Evolutionary conservation across 2,888 invertebrate genomes (phyloP).

Genomic region (Mythimna vitellina): DNA sequence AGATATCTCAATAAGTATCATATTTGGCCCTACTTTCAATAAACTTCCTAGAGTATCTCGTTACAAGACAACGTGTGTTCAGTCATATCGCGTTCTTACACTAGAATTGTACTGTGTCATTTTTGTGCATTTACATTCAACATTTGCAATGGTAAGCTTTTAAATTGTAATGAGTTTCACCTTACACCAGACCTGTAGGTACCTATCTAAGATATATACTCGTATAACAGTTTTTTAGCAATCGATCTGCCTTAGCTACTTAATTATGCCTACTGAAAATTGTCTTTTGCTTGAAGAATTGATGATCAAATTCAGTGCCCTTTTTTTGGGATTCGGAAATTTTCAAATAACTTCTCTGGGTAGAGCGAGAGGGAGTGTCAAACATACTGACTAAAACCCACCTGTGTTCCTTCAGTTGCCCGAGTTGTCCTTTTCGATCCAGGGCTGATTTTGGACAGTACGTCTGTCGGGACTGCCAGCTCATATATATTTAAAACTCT

Average conservation of each 20-base stretch:
- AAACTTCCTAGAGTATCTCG: slow-evolving; percentile 17
- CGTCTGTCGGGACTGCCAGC: too few species aligned
- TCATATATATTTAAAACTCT: too few species aligned
- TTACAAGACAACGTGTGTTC: slow-evolving; percentile 28
- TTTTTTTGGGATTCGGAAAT: too few species aligned
- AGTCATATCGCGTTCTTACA: slow-evolving; percentile 11
- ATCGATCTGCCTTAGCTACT: too few species aligned
- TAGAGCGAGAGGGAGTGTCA: too few species aligned
- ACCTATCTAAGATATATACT: too few species aligned
- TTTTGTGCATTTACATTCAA: not conserved
- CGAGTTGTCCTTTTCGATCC: too few species aligned
- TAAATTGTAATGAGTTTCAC: not conserved
- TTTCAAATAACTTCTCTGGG: too few species aligned
- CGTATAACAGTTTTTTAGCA: too few species aligned
- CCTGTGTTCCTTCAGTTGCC: too few species aligned
- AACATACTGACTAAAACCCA: too few species aligned
- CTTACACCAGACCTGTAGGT: not conserved
- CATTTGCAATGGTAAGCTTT: slow-evolving; percentile 38
- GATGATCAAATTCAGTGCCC: not conserved
- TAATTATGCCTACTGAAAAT: not conserved
- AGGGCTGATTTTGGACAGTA: too few species aligned
- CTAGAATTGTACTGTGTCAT: not conserved
- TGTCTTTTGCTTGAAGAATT: not conserved
- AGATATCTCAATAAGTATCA: not conserved
- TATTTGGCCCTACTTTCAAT: slow-evolving; percentile 16